Percentiles rank a stretch among this genome's conserved stretches.
These are phyloP conservation scores for Torymus texanus DNA, from an alignment of 2,888 invertebrate species.

Conservation along the genomic window DNA sequence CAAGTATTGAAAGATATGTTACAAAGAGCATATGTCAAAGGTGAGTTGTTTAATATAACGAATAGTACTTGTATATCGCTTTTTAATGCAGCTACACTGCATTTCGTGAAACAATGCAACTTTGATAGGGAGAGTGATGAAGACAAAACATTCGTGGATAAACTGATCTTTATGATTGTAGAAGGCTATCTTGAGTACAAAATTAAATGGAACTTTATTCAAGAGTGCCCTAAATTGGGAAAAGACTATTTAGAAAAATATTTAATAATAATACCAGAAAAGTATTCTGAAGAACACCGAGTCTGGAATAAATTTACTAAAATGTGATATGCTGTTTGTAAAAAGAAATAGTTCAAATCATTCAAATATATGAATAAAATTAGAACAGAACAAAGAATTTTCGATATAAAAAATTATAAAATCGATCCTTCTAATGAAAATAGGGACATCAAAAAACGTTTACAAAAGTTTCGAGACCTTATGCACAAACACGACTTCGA, in stretches of 20 bases:
- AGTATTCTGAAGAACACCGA: conserved; percentile 2
- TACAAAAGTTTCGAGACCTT: no score
- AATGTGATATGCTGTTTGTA: conserved; percentile 33
- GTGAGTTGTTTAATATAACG: conserved; percentile 5
- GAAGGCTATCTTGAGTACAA: not conserved
- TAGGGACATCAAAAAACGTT: no score
- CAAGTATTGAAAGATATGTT: conserved; percentile 63
- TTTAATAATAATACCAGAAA: conserved; percentile 4
- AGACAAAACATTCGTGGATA: not conserved
- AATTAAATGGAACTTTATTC: conserved; percentile 59
- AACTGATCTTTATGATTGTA: not conserved
- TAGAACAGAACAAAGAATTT: no score
- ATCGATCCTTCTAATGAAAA: no score
- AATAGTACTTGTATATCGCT: no score
- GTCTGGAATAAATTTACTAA: conserved; percentile 10
- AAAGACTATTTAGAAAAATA: conserved; percentile 38
- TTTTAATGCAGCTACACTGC: no score
- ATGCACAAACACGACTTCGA: no score
- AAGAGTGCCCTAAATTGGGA: conserved; percentile 61
- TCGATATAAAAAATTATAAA: no score
- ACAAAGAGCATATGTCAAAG: conserved; percentile 50
- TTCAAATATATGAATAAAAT: no score
- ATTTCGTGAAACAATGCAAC: not conserved
- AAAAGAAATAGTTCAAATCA: no score
- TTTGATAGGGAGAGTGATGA: not conserved